Evolutionary conservation across 2,888 invertebrate genomes (phyloP).

Genomic region (Drosophila setosimentum): DNA sequence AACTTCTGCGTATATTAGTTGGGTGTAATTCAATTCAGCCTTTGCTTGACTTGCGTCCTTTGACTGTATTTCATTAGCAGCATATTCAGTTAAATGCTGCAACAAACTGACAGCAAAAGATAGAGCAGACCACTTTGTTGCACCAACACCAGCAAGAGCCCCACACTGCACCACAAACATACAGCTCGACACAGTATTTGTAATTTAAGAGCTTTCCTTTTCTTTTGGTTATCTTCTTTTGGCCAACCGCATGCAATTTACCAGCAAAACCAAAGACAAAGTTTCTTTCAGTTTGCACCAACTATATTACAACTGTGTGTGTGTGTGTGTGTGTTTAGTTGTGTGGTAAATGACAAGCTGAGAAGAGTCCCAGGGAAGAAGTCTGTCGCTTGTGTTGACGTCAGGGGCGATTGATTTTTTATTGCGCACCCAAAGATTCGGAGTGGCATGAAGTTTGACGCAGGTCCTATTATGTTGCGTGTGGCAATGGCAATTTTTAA

Average conservation of each 20-base stretch:
- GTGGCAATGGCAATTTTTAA: conserved; percentile 48
- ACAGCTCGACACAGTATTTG: conserved; percentile 4
- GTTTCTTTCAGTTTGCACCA: conserved; percentile 35
- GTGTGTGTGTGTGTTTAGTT: neutral
- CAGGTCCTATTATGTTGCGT: conserved; percentile 54
- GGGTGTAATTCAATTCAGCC: conserved; percentile 68
- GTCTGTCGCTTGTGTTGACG: conserved; percentile 50
- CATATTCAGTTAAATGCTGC: conserved; percentile 57
- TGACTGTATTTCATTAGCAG: conserved; percentile 60
- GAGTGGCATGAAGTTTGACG: conserved; percentile 47
- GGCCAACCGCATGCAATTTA: conserved; percentile 61
- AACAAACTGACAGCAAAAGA: conserved; percentile 45
- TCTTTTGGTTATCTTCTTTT: conserved; percentile 21
- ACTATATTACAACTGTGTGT: conserved; percentile 6
- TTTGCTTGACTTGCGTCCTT: conserved; percentile 47
- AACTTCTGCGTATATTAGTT: conserved; percentile 72
- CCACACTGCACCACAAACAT: conserved; percentile 24
- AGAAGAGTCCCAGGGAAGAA: conserved; percentile 16
- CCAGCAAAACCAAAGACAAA: conserved; percentile 47
- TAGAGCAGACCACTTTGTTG: conserved; percentile 13
- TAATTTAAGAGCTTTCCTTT: conserved; percentile 29
- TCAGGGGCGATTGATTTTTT: conserved; percentile 72
- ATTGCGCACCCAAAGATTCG: conserved; percentile 16
- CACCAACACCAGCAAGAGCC: conserved; percentile 13
- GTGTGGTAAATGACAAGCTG: conserved; percentile 45